Conservation (phyloP, 2,888 invertebrate genomes). For the Campopleginae sp. region DNA sequence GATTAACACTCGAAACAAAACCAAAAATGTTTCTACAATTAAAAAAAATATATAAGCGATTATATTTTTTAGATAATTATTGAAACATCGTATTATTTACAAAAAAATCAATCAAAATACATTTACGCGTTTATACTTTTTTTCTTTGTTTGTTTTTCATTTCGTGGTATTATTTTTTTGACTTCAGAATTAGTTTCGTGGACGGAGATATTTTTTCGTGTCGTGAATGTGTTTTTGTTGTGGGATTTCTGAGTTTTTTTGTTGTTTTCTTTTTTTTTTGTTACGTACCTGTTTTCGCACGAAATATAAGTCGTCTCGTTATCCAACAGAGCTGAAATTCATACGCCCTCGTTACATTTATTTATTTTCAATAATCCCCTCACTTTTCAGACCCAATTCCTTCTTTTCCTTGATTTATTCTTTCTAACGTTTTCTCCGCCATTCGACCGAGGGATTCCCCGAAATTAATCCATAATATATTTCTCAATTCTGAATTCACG, state of each 20-base stretch:
- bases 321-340: constrained; percentile 82
- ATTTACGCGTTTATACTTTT: not conserved
- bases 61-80: not conserved
- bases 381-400: constrained; percentile 35
- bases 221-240: constrained; percentile 36
- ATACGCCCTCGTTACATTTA: constrained; percentile 69
- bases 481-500: constrained; percentile 31
- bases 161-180: constrained; percentile 24
- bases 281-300: constrained; percentile 80
- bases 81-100: not conserved
- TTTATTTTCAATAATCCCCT: constrained; percentile 42
- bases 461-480: constrained; percentile 46
- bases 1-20: not conserved
- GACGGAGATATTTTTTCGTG: constrained; percentile 40
- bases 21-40: not conserved
- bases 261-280: constrained; percentile 32
- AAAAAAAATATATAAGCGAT: not conserved
- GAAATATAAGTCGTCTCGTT: constrained; percentile 80
- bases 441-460: constrained; percentile 55
- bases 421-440: constrained; percentile 34
- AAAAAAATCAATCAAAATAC: not conserved
- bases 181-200: constrained; percentile 72
- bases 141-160: not conserved
- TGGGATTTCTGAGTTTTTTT: constrained; percentile 22
- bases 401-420: not conserved